phyloP scores from a whole-genome alignment of 2,113 vertebrate species.

The Heterochromis multidens region DNA sequence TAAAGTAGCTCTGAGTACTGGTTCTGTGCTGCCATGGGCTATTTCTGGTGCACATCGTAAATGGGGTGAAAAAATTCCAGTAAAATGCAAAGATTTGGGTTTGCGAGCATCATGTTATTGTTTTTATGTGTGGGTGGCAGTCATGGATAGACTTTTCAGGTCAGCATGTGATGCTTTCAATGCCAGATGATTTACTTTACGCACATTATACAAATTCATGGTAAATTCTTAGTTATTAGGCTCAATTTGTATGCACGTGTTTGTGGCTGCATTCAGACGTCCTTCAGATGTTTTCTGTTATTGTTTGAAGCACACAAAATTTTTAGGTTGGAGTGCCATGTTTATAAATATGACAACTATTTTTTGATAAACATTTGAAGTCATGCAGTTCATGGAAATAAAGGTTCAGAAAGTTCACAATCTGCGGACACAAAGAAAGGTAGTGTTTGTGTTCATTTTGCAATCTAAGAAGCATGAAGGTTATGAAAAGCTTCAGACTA shows the following conservation, averaged over 20 bases:
- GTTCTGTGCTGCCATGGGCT: constrained; percentile 23
- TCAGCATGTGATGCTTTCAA: not conserved
- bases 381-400: not conserved
- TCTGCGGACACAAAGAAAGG: not conserved
- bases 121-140: not conserved
- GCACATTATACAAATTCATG: not conserved
- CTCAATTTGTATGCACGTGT: not conserved
- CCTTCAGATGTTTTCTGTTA: constrained; percentile 5
- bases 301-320: not conserved
- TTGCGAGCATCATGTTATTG: not conserved
- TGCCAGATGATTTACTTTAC: not conserved
- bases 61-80: constrained; percentile 25
- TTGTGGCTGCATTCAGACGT: not conserved
- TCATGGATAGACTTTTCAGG: not conserved
- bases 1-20: constrained; percentile 40
- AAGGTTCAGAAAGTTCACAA: not conserved
- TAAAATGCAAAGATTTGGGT: constrained; percentile 28
- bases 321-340: not conserved
- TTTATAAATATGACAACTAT: not conserved
- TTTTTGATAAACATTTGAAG: not conserved
- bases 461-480: not conserved
- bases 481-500: not conserved
- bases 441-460: not conserved
- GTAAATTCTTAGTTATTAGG: not conserved
- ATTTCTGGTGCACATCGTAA: constrained; percentile 45